These are phyloP conservation scores for Clarias fuscus DNA, from an alignment of 2,797 vertebrate genomes.

Conservation along the genomic window DNA sequence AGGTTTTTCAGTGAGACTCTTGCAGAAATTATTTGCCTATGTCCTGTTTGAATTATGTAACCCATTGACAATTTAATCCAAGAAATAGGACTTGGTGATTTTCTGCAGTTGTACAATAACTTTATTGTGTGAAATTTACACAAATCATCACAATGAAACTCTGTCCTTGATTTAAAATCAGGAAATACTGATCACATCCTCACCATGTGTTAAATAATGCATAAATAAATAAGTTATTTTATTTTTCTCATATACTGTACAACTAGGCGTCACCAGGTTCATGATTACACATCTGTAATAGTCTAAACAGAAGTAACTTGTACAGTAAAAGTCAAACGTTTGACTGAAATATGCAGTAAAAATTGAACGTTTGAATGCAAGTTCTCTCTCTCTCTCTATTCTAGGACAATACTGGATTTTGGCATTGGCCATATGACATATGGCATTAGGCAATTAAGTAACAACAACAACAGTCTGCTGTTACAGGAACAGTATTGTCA, in stretches of 20 bases:
- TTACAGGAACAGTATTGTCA: no score
- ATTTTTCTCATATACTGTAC: not conserved
- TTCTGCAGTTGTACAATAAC: not conserved
- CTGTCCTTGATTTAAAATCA: not conserved
- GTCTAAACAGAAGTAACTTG: not conserved
- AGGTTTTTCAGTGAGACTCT: conserved; percentile 2
- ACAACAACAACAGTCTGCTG: no score
- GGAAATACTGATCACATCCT: not conserved
- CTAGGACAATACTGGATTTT: no score
- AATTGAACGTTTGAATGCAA: no score
- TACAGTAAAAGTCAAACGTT: no score
- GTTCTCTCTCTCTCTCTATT: no score
- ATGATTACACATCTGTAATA: not conserved
- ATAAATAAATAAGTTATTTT: not conserved
- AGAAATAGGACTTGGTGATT: not conserved
- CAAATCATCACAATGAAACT: not conserved
- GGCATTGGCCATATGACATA: no score
- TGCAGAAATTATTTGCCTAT: not conserved
- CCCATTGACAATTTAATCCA: not conserved
- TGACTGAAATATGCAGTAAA: no score
- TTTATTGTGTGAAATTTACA: not conserved
- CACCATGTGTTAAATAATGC: not conserved
- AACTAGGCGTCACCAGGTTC: not conserved
- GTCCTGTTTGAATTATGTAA: not conserved
- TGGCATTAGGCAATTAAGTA: no score